Conservation (phyloP, 2,888 invertebrate species). For the Arge pagana region DNA sequence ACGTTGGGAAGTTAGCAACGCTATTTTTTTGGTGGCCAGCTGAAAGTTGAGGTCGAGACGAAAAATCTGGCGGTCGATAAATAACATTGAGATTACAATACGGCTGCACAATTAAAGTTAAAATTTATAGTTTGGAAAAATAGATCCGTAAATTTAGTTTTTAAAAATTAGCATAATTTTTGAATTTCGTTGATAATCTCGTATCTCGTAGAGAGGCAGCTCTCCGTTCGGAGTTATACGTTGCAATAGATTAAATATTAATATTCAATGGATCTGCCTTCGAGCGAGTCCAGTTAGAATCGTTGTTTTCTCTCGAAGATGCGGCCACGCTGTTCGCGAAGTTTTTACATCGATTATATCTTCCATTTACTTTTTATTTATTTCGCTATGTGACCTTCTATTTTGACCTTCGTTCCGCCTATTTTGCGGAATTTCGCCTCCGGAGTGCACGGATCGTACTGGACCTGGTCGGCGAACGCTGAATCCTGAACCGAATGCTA, state of each 20-base stretch:
- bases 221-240: constrained; percentile 11
- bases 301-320: neutral
- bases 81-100: constrained; percentile 54
- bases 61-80: constrained; percentile 39
- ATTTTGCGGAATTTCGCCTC: no score
- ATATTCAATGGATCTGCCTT: constrained; percentile 34
- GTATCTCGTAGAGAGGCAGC: no score
- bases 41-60: constrained; percentile 14
- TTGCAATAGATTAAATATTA: constrained; percentile 48
- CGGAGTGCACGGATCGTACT: neutral
- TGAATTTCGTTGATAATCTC: constrained; percentile 43
- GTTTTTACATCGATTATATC: no score
- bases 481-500: constrained; percentile 2
- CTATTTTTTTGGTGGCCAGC: no score
- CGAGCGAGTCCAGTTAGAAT: neutral
- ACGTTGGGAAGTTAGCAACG: no score
- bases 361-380: no score
- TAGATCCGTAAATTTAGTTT: constrained; percentile 45
- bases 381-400: no score
- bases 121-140: constrained; percentile 53
- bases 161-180: constrained; percentile 53
- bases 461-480: neutral
- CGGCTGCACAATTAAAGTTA: constrained; percentile 54
- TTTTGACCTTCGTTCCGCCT: no score
- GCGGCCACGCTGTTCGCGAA: no score